Base-by-base conservation (phyloP, 2,797 vertebrate genomes). In the Sebastes matsubarae region DNA sequence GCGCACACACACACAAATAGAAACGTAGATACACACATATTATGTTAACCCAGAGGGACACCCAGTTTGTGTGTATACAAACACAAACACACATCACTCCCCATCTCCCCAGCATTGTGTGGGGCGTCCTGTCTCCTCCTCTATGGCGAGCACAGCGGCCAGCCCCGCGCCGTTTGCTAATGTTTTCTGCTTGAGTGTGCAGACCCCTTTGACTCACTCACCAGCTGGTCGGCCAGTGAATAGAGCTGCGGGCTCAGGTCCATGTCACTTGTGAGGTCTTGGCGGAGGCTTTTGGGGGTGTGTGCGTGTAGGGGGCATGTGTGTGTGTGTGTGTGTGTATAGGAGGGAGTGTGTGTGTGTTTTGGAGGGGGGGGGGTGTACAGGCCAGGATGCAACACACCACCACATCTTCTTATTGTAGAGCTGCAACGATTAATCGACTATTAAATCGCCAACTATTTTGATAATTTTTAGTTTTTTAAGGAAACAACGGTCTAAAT, bases 231-330 rank as follows among this genome's bases (percentile, higher is more conserved):
- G 91, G 95, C 94, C 92, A 95, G 95, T 97, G 97, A 99, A 98
- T 97, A 96, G 97, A 94, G 89, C 95, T 80, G 92, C 84, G 96
- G 98, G 97, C 97, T 96, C 94, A 89, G 96, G 95, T 97, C 97
- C 97, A 98, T 96, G 85, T 97, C 96, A 97, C 97, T 97, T 99
- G 97, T 98, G 97, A 97, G 98, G 97, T 99, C 98, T 97, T 97
- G 97, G 97, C 97, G 95, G 94, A 94, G 96, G 94, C 93, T 93
- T 96, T 90, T 68, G 59, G 70, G 61, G 70, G 82, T 82, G 91
- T 93, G 81, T 61, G 93, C 74, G 74, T 82, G 67, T 65, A 68
- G 69, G 30, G 52, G 32, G 72, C 24, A 61, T 61, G 65, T 59
- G 71, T 79, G 69, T 30, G 29, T 81, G 29, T 81, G 69, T 76